A percentile compares a stretch with the other conserved stretches of the same genome.
These are phyloP conservation scores for Moxostoma hubbsi DNA, from an alignment of 2,797 vertebrate genomes.

Conservation along the genomic window DNA sequence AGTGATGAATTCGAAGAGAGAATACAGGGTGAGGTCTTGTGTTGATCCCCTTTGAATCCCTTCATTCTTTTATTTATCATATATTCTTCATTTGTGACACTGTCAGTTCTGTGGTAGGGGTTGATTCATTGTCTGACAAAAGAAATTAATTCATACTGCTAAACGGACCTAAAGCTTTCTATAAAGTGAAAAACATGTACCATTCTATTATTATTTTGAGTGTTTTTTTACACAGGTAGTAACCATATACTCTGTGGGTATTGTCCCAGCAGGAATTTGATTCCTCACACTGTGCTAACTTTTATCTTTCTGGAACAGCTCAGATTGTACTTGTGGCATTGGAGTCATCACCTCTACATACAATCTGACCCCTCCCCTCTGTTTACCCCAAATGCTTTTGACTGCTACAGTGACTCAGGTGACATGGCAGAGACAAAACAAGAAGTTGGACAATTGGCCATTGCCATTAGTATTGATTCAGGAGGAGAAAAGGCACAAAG, in stretches of 20 bases:
- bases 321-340: conserved; percentile 79
- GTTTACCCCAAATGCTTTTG: neutral
- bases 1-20: conserved; percentile 86
- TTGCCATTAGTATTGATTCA: too few species aligned
- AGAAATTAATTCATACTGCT: conserved; percentile 66
- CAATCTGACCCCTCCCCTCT: neutral
- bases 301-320: conserved; percentile 88
- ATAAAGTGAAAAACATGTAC: conserved; percentile 74
- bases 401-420: too few species aligned
- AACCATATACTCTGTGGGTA: neutral
- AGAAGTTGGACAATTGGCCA: too few species aligned
- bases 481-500: neutral
- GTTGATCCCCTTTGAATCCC: neutral
- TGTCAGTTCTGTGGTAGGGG: conserved; percentile 67
- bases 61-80: neutral
- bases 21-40: conserved; percentile 74
- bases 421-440: too few species aligned
- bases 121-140: conserved; percentile 79
- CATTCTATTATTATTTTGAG: neutral
- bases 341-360: conserved; percentile 69
- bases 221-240: neutral
- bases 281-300: conserved; percentile 56
- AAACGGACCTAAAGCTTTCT: conserved; percentile 82
- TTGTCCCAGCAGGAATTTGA: too few species aligned
- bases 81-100: neutral